Evolutionary conservation across 2,113 vertebrate species (phyloP), one percentile per base, ranked within the genome.

Genomic region (Pelobates fuscus): DNA sequence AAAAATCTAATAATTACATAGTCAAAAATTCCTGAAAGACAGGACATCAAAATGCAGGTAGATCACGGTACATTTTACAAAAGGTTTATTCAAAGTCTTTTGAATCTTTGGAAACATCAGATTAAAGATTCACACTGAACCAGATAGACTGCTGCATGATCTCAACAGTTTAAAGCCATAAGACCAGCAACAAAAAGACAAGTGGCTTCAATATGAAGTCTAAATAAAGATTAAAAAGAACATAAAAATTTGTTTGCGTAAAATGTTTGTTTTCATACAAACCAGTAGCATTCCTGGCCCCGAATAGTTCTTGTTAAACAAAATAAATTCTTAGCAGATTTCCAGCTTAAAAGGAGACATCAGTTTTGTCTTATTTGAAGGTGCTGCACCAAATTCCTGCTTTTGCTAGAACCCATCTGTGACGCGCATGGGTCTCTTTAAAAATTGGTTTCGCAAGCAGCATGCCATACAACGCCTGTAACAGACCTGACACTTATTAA

Each of bases 201-300:
- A 67, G 23, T 67, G 71, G 71, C 32, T 75, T 75, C n/a, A 66
- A 75, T 75, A 67, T 2, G 59, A 65, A 14, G 44, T 65, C 29
- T 41, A 57, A 55, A 58, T 58, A 75, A 59, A 75, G 54, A 75
- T 67, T n/a, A 75, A 75, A 43, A 20, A 49, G 18, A 32, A 12
- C 30, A 58, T 43, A 37, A 27, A 27, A 17, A 26, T 29, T 15
- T 27, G 55, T 71, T 44, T 41, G n/a, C 43, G 15, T n/a, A 5
- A n/a, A 26, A 23, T 46, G 55, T 46, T 71, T 41, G 29, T 25
- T 20, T 60, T 23, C n/a, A 46, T 43, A 27, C 41, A 49, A 29
- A 72, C 44, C 43, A 55, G 70, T 44, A 75, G 63, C 63, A 43
- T 75, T 75, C 71, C 71, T 67, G 62, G 5, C 29, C 32, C 63